Evolutionary conservation across 2,888 invertebrate genomes (phyloP).

Genomic region (Theretra japonica): DNA sequence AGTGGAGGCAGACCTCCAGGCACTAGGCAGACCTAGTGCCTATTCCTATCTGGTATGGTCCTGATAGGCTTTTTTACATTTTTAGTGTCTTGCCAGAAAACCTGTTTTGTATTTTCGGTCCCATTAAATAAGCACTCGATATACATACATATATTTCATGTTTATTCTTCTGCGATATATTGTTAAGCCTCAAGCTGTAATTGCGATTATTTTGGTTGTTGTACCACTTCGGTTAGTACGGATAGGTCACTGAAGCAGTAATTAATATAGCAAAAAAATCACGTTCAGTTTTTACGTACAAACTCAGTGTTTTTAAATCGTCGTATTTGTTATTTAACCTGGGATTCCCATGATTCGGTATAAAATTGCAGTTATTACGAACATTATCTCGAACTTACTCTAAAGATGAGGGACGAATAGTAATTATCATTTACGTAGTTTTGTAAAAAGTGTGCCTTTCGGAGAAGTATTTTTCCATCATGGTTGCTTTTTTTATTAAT

Average conservation of each 20-base stretch:
- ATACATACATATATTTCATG: too few species aligned
- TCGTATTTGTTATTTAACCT: conserved; percentile 23
- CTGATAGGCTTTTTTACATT: too few species aligned
- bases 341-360: conserved; percentile 27
- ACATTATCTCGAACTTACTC: background rate
- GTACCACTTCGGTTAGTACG: background rate
- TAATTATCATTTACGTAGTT: background rate
- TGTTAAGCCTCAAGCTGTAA: too few species aligned
- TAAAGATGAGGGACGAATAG: background rate
- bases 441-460: conserved; percentile 7
- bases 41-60: too few species aligned
- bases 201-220: background rate
- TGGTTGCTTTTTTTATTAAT: background rate
- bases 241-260: too few species aligned
- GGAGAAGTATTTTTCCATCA: background rate
- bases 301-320: background rate
- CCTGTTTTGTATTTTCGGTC: too few species aligned
- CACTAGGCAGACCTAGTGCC: too few species aligned
- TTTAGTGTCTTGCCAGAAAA: too few species aligned
- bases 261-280: background rate
- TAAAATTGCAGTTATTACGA: conserved; percentile 23
- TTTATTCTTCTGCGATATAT: too few species aligned
- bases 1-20: too few species aligned
- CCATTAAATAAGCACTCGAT: too few species aligned
- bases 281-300: background rate